Base-by-base conservation (phyloP, 2,888 invertebrate species). In the Orchesellides sinensis region DNA sequence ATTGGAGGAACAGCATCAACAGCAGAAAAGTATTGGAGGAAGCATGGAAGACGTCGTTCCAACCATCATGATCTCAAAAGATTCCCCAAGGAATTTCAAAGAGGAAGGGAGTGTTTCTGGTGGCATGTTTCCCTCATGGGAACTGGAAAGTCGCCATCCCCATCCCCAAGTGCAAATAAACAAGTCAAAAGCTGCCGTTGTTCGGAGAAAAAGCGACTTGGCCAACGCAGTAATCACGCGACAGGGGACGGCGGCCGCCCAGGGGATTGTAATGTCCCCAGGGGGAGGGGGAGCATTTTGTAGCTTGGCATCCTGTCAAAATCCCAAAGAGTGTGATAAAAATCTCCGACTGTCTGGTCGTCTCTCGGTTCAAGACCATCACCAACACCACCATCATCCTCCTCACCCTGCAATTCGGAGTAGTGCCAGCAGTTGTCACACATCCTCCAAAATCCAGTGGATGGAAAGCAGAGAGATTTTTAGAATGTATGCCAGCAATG, bases 391-490 rank as follows among this genome's bases (percentile, higher is more conserved):
- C 49, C 66, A 66, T 10, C 66, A 29, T 10, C 74, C 40, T 54
- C 29, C 52, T 12, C 73, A 29, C 19, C 32, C 32, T 6, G 32
- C 32, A 5, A 14, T 14, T 2, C 21, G 49, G 49, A 5, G 40
- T 6, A 6, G 40, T n/a, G 49, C 17, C 17, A 49, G n/a, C n/a
- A n/a, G n/a, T n/a, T n/a, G n/a, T n/a, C n/a, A 21, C 21, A 35
- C 14, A 23, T 23, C 54, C 14, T n/a, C 14, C 3, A 77, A 61
- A 45, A 84, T 87, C 70, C 87, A 85, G 78, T 87, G 84, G 54
- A 84, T 87, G 85, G 88, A 88, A 52, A 86, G 86, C 63, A 61
- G 85, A 23, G 88, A 88, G 49, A 88, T 88, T 21, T 88, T 88
- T 68, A 73, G 88, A 12, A 68, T 88, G 35, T 88, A 87, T 68